Conservation (phyloP, 2,888 invertebrate genomes). For the Cremastinae sp. region DNA sequence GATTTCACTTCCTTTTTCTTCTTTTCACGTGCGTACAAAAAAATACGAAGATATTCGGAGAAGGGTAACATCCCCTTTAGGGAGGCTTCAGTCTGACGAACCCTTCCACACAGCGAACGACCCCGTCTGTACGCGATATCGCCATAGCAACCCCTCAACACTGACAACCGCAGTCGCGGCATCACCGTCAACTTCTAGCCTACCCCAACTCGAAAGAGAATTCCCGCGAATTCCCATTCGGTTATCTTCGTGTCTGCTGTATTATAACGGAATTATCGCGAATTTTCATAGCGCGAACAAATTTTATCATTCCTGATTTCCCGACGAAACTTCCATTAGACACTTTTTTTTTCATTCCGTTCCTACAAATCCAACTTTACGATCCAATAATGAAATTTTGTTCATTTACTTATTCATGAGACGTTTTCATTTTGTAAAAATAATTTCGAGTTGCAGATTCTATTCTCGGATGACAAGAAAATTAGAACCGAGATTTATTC, state of each 20-base stretch:
- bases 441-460: neutral
- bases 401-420: conserved; percentile 11
- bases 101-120: conserved; percentile 66
- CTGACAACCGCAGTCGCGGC: conserved; percentile 56
- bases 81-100: conserved; percentile 75
- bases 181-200: conserved; percentile 54
- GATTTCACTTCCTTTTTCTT: no score
- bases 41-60: conserved; percentile 54
- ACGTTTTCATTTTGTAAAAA: neutral
- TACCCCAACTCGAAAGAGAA: conserved; percentile 62
- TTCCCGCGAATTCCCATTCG: conserved; percentile 61
- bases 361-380: no score
- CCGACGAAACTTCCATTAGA: neutral
- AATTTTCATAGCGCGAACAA: conserved; percentile 33
- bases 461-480: conserved; percentile 13
- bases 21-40: neutral
- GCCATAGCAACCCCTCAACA: conserved; percentile 78
- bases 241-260: conserved; percentile 36
- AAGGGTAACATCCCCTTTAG: conserved; percentile 72
- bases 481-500: conserved; percentile 51
- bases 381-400: no score
- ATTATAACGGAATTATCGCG: conserved; percentile 18
- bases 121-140: conserved; percentile 67
- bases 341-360: no score
- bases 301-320: neutral